These are phyloP conservation scores for Brachystomella parvula DNA, from an alignment of 1,140 invertebrate species.

Conservation along the genomic window DNA sequence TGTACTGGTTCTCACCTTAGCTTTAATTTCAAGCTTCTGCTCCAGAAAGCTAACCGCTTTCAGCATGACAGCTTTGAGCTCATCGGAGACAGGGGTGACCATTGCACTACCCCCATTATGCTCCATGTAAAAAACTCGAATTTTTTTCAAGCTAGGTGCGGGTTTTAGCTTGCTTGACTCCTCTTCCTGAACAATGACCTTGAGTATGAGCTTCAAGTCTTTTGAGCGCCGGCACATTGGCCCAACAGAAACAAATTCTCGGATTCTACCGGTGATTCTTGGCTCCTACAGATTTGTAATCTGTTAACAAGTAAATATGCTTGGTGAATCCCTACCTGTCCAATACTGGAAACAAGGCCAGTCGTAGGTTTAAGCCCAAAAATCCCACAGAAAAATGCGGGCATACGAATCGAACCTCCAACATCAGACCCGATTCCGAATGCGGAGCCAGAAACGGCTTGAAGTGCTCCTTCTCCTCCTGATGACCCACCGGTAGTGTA, in stretches of 20 bases:
- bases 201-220: conserved; percentile 71
- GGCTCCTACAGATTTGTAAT: conserved; percentile 26
- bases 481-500: conserved; percentile 56
- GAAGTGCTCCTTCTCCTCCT: conserved; percentile 35
- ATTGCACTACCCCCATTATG: conserved; percentile 65
- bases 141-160: too few species aligned
- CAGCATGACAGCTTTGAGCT: conserved; percentile 61
- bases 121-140: conserved; percentile 73
- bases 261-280: conserved; percentile 22
- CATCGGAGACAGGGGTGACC: conserved; percentile 63
- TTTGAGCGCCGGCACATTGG: conserved; percentile 82
- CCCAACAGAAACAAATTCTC: conserved; percentile 58
- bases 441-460: conserved; percentile 68
- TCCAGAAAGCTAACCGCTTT: conserved; percentile 51
- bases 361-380: conserved; percentile 90
- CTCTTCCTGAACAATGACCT: conserved; percentile 57
- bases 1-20: background rate
- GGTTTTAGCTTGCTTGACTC: too few species aligned
- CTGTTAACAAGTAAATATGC: conserved; percentile 42
- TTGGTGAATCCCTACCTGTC: conserved; percentile 23
- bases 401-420: conserved; percentile 92
- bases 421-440: conserved; percentile 91
- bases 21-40: background rate
- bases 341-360: conserved; percentile 43
- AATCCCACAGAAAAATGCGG: conserved; percentile 86